These are phyloP conservation scores for Lepus timidus DNA, from an alignment of 2,113 vertebrate genomes.

Conservation along the genomic window DNA sequence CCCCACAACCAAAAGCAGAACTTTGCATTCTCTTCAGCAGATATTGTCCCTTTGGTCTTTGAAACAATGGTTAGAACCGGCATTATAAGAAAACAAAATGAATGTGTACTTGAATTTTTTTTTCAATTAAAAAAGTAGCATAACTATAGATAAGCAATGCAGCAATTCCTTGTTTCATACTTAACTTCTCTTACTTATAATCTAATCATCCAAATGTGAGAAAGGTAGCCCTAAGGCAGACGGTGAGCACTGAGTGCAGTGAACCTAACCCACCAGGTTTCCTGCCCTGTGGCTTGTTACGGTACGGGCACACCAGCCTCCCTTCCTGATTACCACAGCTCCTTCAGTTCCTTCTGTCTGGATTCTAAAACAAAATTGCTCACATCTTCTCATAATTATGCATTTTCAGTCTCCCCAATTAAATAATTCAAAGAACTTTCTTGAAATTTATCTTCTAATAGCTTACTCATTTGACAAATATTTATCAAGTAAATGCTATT, in stretches of 20 bases:
- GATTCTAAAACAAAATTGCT: constrained; percentile 37
- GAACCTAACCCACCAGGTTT: not conserved
- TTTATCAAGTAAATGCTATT: constrained; percentile 46
- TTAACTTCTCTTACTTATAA: constrained; percentile 46
- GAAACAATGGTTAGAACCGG: not conserved
- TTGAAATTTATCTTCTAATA: not conserved
- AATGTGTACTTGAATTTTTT: not conserved
- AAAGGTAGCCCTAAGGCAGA: not conserved
- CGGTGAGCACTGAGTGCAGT: not conserved
- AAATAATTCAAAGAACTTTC: constrained; percentile 49
- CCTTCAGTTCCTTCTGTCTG: not conserved
- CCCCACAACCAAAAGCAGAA: not conserved
- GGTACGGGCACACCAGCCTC: not conserved
- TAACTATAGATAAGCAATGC: not conserved
- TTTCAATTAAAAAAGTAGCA: constrained; percentile 17
- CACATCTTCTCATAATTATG: constrained; percentile 38
- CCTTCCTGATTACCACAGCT: not conserved
- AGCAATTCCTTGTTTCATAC: not conserved
- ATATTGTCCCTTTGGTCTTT: not conserved
- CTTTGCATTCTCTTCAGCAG: not conserved
- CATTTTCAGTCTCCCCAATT: not conserved
- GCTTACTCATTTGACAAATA: constrained; percentile 46
- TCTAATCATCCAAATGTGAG: not conserved
- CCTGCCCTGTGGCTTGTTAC: not conserved
- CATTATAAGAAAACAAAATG: not conserved